Evolutionary conservation across 2,113 vertebrate species (phyloP).

Genomic region (Pteruthius melanotis): DNA sequence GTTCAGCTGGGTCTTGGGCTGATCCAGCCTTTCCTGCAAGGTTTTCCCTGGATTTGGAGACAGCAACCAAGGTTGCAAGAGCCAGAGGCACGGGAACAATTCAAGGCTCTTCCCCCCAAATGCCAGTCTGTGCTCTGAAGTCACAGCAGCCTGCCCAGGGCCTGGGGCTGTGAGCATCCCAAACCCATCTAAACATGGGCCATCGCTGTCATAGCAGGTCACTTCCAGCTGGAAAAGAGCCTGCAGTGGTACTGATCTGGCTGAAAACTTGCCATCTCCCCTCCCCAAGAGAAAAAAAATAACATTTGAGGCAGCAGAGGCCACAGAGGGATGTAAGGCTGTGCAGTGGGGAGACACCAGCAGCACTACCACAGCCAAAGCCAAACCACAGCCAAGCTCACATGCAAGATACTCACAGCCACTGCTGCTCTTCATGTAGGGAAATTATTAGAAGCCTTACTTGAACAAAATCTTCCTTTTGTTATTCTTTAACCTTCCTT

Average conservation of each 20-base stretch:
- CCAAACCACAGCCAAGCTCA: neutral
- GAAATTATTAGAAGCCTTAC: neutral
- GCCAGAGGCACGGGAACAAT: neutral
- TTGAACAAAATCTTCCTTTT: neutral
- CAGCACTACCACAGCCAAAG: neutral
- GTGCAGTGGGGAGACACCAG: fast-evolving
- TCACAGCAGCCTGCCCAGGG: neutral
- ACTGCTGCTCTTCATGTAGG: neutral
- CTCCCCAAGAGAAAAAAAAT: no score
- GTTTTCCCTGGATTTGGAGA: neutral
- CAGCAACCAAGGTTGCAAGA: neutral
- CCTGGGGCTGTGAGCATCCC: fast-evolving
- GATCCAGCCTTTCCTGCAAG: neutral
- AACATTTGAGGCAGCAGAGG: neutral
- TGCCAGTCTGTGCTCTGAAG: neutral
- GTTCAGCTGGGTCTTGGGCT: neutral
- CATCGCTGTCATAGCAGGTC: neutral
- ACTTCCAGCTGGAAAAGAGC: neutral
- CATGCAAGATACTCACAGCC: no score
- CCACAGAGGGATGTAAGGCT: neutral
- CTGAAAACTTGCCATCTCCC: neutral
- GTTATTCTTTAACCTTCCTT: neutral
- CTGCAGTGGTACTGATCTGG: neutral
- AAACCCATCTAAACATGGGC: neutral
- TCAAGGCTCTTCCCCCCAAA: neutral